Conservation (phyloP, 2,797 vertebrate species). For the Serranus cabrilla region DNA sequence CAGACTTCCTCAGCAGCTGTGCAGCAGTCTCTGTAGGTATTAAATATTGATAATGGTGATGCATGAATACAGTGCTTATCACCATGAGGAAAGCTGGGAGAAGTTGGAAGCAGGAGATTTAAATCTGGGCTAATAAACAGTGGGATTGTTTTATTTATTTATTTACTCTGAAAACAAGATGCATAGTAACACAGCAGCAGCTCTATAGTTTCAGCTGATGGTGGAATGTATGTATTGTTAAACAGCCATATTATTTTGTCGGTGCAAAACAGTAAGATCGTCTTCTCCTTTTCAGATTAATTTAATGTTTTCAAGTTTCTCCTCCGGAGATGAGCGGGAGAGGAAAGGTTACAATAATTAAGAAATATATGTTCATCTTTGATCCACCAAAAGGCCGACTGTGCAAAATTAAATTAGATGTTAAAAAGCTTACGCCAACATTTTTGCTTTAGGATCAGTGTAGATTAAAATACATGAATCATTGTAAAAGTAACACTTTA, state of each 20-base stretch:
- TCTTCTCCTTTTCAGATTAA: neutral
- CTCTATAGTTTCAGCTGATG: neutral
- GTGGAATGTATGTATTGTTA: neutral
- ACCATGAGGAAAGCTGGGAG: constrained; percentile 28
- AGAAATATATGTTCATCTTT: constrained; percentile 1
- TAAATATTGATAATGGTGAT: constrained; percentile 77
- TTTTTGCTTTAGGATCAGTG: neutral
- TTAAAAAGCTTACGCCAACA: neutral
- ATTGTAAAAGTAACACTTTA: neutral
- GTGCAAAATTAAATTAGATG: neutral
- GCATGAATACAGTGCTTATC: constrained; percentile 57
- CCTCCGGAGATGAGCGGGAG: neutral
- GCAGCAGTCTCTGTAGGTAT: constrained; percentile 53
- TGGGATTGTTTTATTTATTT: constrained; percentile 44
- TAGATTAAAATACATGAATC: neutral
- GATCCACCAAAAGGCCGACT: neutral
- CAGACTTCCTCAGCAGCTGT: constrained; percentile 62
- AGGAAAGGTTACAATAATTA: constrained; percentile 25
- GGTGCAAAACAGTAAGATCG: neutral
- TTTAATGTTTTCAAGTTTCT: constrained; percentile 11
- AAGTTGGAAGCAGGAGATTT: constrained; percentile 45
- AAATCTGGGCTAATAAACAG: constrained; percentile 59
- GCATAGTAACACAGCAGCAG: neutral
- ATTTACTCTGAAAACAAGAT: constrained; percentile 18
- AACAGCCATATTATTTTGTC: constrained; percentile 14